Conservation (phyloP, 1,140 invertebrate genomes). For the Bombus superbus region DNA sequence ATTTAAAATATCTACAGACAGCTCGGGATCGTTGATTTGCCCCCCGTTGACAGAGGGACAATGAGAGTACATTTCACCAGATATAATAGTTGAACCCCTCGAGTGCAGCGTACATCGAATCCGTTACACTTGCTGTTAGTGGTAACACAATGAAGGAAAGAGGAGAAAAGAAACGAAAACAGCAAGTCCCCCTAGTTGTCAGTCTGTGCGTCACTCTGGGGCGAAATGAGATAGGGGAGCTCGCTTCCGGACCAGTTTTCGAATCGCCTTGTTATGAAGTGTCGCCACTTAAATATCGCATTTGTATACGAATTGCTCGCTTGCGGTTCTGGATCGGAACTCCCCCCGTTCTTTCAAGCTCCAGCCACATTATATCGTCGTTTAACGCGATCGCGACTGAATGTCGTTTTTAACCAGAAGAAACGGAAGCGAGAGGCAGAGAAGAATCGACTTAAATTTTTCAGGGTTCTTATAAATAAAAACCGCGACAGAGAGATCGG, state of each 20-base stretch:
- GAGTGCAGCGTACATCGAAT: constrained; percentile 61
- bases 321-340: constrained; percentile 69
- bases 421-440: constrained; percentile 23
- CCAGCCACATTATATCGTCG: constrained; percentile 74
- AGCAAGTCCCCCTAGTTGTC: constrained; percentile 44
- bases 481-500: too few relatives aligned
- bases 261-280: constrained; percentile 76
- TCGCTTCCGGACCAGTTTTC: constrained; percentile 73
- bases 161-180: constrained; percentile 50
- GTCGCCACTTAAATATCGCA: constrained; percentile 76
- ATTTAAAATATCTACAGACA: neutral
- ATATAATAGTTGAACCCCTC: constrained; percentile 43
- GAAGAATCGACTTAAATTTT: constrained; percentile 6
- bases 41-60: neutral
- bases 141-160: constrained; percentile 19
- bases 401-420: constrained; percentile 12
- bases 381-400: constrained; percentile 49
- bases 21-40: neutral
- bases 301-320: constrained; percentile 80
- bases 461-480: neutral
- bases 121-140: constrained; percentile 78
- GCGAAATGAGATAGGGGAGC: constrained; percentile 64
- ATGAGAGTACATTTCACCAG: neutral
- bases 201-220: constrained; percentile 53
- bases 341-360: constrained; percentile 21